Evolutionary conservation across 2,888 invertebrate genomes (phyloP).

Genomic region (Zaprionus lineosus): DNA sequence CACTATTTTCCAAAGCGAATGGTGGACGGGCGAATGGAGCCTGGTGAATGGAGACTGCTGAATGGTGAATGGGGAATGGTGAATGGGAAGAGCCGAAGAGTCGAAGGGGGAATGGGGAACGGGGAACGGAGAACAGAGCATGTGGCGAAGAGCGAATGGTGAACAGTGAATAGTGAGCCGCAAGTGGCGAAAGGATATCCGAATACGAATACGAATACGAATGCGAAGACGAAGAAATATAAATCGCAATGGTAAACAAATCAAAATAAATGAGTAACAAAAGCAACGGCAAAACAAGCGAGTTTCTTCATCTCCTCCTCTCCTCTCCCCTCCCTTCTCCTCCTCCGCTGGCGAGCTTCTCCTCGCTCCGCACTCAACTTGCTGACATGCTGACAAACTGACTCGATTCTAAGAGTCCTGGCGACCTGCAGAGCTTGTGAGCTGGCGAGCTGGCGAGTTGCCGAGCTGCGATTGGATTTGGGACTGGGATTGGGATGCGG

Average conservation of each 20-base stretch:
- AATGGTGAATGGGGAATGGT: no score
- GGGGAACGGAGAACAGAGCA: no score
- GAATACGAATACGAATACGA: no score
- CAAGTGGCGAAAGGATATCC: no score
- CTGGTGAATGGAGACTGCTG: no score
- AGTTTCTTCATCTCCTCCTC: constrained; percentile 9
- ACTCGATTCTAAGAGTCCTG: constrained; percentile 51
- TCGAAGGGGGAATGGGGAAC: no score
- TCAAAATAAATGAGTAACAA: constrained; percentile 79
- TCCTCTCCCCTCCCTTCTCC: not conserved
- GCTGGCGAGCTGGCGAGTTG: no score
- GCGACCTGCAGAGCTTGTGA: no score
- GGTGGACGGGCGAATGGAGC: no score
- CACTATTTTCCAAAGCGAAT: constrained; percentile 37
- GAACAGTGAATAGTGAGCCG: no score
- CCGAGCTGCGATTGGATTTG: constrained; percentile 57
- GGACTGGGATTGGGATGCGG: constrained; percentile 40
- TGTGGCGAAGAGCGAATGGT: not conserved
- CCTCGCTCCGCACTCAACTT: constrained; percentile 43
- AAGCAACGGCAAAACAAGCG: constrained; percentile 45
- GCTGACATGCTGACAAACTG: constrained; percentile 77
- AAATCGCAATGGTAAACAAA: constrained; percentile 78
- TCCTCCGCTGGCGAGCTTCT: not conserved
- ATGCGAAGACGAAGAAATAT: constrained; percentile 65
- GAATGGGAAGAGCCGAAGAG: no score